A percentile compares a stretch with the other conserved stretches of the same genome.
phyloP scores from a whole-genome alignment of 2,113 vertebrate species.

The cat (Felis catus) region DNA sequence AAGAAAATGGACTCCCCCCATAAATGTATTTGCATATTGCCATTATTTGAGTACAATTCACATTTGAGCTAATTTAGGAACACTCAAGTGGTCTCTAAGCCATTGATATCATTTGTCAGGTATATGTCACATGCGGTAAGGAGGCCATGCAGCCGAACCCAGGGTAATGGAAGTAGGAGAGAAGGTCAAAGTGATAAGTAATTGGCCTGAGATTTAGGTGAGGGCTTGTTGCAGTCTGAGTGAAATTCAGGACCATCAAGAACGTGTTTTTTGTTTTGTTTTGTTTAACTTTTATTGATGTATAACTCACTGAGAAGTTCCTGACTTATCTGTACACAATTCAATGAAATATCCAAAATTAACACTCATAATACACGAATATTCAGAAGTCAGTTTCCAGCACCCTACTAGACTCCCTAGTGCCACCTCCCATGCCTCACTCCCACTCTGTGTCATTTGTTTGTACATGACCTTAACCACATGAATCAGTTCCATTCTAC shows the following conservation, averaged over 20 bases:
- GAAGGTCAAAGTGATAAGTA: not conserved
- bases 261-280: not conserved
- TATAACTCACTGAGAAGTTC: not conserved
- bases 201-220: not conserved
- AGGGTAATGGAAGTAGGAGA: not conserved
- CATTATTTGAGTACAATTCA: not conserved
- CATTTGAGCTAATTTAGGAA: not conserved
- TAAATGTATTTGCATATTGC: not conserved
- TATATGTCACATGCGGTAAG: not conserved
- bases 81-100: not conserved
- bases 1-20: not conserved
- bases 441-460: not conserved
- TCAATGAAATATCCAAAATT: not conserved
- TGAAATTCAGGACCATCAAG: not conserved
- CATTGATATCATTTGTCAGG: not conserved
- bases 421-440: not conserved
- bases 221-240: not conserved
- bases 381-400: not conserved
- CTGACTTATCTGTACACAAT: not conserved
- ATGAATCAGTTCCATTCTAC: not conserved
- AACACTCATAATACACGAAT: not conserved
- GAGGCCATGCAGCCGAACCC: rapidly evolving
- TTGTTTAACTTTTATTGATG: not conserved
- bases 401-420: not conserved
- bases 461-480: not conserved